Percentiles rank a stretch among this genome's conserved stretches.
These are phyloP conservation scores for Hypomecis punctinalis DNA, from an alignment of 2,888 invertebrate genomes.

Conservation along the genomic window DNA sequence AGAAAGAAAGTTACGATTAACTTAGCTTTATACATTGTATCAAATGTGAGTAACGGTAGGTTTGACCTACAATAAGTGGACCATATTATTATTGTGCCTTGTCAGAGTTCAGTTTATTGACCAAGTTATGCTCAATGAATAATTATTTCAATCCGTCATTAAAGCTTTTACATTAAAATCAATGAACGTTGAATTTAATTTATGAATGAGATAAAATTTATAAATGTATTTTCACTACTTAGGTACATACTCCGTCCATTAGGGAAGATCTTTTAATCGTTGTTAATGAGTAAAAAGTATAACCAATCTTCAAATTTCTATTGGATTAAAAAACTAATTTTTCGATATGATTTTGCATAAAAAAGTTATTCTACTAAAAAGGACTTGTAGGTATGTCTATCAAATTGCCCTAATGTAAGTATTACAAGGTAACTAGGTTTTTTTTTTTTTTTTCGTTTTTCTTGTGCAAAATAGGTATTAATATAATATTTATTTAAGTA, in stretches of 20 bases:
- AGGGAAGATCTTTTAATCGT: neutral
- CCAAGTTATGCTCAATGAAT: neutral
- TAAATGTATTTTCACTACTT: constrained; percentile 6
- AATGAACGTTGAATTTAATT: constrained; percentile 12
- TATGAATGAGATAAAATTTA: constrained; percentile 1
- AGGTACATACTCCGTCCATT: neutral
- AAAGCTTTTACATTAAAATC: constrained; percentile 8
- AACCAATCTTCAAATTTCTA: neutral
- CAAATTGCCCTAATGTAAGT: too few relatives aligned
- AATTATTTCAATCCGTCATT: constrained; percentile 4
- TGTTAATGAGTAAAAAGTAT: neutral
- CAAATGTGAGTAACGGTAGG: neutral
- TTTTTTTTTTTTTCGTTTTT: too few relatives aligned
- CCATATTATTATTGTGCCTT: neutral
- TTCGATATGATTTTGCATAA: too few relatives aligned
- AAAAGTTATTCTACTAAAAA: too few relatives aligned
- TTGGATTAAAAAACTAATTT: too few relatives aligned
- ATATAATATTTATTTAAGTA: too few relatives aligned
- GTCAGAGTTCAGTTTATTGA: neutral
- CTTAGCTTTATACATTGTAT: neutral
- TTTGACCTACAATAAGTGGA: neutral
- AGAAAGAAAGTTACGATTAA: too few relatives aligned
- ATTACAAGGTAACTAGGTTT: too few relatives aligned
- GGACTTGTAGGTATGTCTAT: too few relatives aligned
- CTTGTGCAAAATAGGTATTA: too few relatives aligned